Evolutionary conservation across 2,113 vertebrate species (phyloP).

Genomic region (Leuciscus idus): DNA sequence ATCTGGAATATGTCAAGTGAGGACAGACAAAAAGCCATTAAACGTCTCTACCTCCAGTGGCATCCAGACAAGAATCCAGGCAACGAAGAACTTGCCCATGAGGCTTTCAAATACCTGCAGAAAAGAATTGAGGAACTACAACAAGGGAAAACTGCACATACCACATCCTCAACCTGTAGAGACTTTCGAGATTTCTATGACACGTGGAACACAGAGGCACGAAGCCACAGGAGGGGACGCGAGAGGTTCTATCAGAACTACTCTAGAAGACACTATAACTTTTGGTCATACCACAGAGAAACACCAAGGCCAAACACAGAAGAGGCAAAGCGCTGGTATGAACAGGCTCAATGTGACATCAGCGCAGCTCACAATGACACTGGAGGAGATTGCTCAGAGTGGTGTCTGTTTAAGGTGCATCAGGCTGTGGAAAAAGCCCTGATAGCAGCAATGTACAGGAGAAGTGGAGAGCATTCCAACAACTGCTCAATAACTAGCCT

Average conservation of each 20-base stretch:
- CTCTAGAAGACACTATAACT: constrained; percentile 65
- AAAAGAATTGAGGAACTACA: constrained; percentile 68
- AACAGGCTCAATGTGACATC: constrained; percentile 79
- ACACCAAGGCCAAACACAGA: constrained; percentile 63
- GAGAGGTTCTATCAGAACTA: constrained; percentile 56
- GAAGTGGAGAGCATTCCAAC: constrained; percentile 52
- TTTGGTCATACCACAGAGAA: constrained; percentile 67
- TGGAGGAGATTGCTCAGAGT: constrained; percentile 69
- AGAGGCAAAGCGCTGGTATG: constrained; percentile 78
- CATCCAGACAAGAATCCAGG: constrained; percentile 81
- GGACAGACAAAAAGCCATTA: constrained; percentile 73
- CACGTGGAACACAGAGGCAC: constrained; percentile 76
- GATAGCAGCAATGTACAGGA: constrained; percentile 71
- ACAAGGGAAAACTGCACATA: constrained; percentile 17
- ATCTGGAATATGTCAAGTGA: constrained; percentile 72
- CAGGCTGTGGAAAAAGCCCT: constrained; percentile 81
- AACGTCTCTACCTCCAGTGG: constrained; percentile 79
- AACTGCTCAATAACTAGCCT: constrained; percentile 63
- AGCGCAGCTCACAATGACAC: constrained; percentile 68
- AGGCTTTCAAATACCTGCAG: constrained; percentile 75
- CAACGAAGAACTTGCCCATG: constrained; percentile 61
- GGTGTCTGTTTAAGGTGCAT: constrained; percentile 81
- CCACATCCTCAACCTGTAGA: background rate
- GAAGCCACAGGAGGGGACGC: constrained; percentile 64
- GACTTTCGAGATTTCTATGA: constrained; percentile 64